Evolutionary conservation across 2,888 invertebrate species (phyloP), one percentile per base, ranked within the genome.

Genomic region (Neoaliturus tenellus): DNA sequence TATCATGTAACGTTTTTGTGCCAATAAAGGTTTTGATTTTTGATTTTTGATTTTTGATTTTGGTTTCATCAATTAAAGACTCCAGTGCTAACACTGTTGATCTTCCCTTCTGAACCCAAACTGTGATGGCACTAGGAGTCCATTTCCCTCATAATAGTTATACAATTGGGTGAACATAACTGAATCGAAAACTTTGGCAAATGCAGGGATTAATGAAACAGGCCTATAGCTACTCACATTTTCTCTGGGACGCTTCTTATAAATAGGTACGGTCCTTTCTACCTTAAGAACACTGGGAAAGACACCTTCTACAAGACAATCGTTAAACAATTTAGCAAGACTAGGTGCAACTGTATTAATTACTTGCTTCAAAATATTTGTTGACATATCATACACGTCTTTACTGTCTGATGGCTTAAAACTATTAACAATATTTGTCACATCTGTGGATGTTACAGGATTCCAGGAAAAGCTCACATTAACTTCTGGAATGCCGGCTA

Each of bases 301-400:
- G 3, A 81, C 62, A 33, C 62, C 23, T 33, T 33, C n/a, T 39
- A 39, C 0, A 20, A 81, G 5, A 62, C 81, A 81, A 81, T 5
- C 51, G 23, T 51, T 51, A 4, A 51, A 20, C 14, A 62, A 20
- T 17, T 55, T 62, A 12, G 14, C 33, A 39, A 81, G 25, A 12
- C 58, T n/a, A 17, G 58, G 81, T 39, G 0, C 8, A 31, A 62
- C 23, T 28, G 23, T 4, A 23, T 39, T 23, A 12, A 35, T 35
- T n/a, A 81, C 35, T 25, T 35, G 20, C 14, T 81, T 80, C 14
- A 62, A 41, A 2, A 58, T 23, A 23, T 23, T 23, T 10, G 67
- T 41, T 12, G 39, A 35, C 81, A 81, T 81, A 4, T n/a, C 81
- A 62, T 28, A 81, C 5, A 81, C 23, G 62, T 81, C 81, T 20